phyloP scores from a whole-genome alignment of 2,797 vertebrate species.

The Hyperoplus lanceolatus region DNA sequence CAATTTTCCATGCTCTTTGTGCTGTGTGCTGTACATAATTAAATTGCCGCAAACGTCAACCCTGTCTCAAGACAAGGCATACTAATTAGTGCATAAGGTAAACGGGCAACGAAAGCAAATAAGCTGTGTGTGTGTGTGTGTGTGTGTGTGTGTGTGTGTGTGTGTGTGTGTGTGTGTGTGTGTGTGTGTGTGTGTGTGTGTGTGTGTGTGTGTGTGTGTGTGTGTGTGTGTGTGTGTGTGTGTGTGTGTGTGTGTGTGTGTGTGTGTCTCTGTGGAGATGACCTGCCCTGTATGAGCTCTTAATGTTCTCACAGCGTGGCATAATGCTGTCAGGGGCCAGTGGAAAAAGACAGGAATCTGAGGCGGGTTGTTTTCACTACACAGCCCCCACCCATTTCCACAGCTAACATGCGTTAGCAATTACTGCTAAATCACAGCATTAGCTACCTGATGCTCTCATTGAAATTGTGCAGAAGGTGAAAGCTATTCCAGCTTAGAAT shows the following conservation, averaged over 20 bases:
- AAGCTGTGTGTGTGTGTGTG: background rate
- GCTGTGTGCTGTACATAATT: conserved; percentile 70
- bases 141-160: no score
- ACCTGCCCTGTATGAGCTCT: conserved; percentile 69
- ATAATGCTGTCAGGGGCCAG: conserved; percentile 56
- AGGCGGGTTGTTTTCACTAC: conserved; percentile 61
- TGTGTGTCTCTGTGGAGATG: conserved; percentile 20
- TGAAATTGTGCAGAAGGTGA: conserved; percentile 7
- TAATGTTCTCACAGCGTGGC: conserved; percentile 64
- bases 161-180: no score
- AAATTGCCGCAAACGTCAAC: conserved; percentile 74
- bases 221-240: no score
- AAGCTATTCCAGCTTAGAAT: background rate
- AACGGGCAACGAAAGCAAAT: conserved; percentile 49
- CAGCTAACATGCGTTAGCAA: conserved; percentile 65
- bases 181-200: no score
- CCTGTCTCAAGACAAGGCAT: conserved; percentile 66
- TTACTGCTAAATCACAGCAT: conserved; percentile 52
- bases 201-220: no score
- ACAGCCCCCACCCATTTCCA: conserved; percentile 21
- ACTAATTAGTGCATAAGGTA: conserved; percentile 69
- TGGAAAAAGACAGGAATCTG: conserved; percentile 79
- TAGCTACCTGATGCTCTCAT: conserved; percentile 36
- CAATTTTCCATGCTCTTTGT: conserved; percentile 73
- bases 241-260: no score